phyloP scores from a whole-genome alignment of 92 coral and sea anemone species.

The Porites divaricata region DNA sequence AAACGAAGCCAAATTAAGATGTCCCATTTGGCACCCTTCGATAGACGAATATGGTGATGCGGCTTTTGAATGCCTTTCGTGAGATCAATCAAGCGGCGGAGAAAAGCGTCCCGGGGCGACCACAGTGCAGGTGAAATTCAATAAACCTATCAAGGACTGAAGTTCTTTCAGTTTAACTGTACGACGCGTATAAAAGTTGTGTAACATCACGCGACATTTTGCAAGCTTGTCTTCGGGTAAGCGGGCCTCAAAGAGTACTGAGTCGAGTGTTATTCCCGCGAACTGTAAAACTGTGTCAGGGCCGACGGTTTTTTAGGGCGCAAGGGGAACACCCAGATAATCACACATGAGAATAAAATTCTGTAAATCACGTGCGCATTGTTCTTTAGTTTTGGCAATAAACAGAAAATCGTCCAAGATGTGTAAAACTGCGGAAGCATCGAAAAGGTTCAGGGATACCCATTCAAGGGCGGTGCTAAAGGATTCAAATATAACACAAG shows the following conservation, averaged over 20 bases:
- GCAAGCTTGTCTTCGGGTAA: conserved; percentile 30
- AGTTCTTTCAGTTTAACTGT: conserved; percentile 36
- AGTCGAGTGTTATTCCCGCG: conserved; percentile 34
- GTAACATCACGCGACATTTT: conserved; percentile 4
- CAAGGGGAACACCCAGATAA: conserved; percentile 44
- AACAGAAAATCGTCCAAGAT: conserved; percentile 52
- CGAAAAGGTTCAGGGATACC: conserved; percentile 26
- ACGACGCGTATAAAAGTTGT: background rate
- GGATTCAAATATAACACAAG: conserved; percentile 30
- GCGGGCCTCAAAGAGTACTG: conserved; percentile 19
- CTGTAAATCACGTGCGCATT: conserved; percentile 12
- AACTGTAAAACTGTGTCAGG: conserved; percentile 33
- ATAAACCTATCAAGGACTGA: conserved; percentile 52
- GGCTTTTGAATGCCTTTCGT: conserved; percentile 50
- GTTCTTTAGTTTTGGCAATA: conserved; percentile 2
- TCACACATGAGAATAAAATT: conserved; percentile 40
- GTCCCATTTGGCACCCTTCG: no score
- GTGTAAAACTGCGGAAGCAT: conserved; percentile 29
- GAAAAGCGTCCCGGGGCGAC: conserved; percentile 51
- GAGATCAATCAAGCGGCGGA: conserved; percentile 54
- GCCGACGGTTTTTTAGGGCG: conserved; percentile 17
- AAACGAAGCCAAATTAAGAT: no score
- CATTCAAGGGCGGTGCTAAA: conserved; percentile 48
- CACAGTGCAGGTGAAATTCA: conserved; percentile 6
- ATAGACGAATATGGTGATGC: no score